Evolutionary conservation across 2,113 vertebrate genomes (phyloP).

Genomic region (Myocastor coypus): DNA sequence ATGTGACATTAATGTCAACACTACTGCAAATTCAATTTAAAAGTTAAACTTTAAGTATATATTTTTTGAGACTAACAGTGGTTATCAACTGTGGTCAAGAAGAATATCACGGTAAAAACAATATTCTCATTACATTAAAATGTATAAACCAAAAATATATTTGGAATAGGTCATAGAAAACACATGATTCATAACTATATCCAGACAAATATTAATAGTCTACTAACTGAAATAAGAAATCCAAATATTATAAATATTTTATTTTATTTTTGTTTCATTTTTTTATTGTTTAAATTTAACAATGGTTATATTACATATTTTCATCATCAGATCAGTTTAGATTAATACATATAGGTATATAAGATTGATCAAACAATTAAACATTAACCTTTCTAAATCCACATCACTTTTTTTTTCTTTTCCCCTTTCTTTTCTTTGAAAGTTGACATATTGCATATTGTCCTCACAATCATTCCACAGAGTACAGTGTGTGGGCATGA

Average conservation of each 20-base stretch:
- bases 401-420: too few species aligned
- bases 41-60: background rate
- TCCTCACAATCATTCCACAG: too few species aligned
- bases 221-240: background rate
- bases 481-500: too few species aligned
- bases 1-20: background rate
- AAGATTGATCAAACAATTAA: too few species aligned
- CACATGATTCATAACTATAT: constrained; percentile 17
- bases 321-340: too few species aligned
- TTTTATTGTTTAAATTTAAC: too few species aligned
- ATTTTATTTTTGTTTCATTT: too few species aligned
- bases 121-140: background rate
- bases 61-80: background rate
- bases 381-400: too few species aligned
- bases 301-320: too few species aligned
- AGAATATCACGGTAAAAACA: background rate
- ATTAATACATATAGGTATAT: too few species aligned
- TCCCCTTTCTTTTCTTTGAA: too few species aligned
- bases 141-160: background rate
- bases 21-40: background rate
- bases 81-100: background rate
- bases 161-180: background rate
- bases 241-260: background rate
- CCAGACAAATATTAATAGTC: background rate
- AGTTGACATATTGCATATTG: too few species aligned